Percentiles rank a stretch among this genome's conserved stretches.
Evolutionary conservation across 2,888 invertebrate genomes (phyloP).

Genomic region (Disparrhopalites patrizii): DNA sequence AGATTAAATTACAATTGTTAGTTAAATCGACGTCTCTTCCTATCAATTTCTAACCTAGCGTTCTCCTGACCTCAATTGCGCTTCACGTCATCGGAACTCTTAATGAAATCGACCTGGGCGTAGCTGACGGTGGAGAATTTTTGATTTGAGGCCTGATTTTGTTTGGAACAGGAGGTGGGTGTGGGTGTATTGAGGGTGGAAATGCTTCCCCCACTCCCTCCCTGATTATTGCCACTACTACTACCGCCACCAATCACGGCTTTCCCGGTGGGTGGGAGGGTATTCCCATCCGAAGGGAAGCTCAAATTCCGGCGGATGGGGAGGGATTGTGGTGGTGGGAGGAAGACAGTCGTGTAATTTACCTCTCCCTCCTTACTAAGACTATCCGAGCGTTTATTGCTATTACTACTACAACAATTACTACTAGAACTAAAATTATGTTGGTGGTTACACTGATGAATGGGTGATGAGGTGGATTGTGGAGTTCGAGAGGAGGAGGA

Average conservation of each 20-base stretch:
- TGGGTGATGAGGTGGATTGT: constrained; percentile 17
- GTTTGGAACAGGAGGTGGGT: constrained; percentile 29
- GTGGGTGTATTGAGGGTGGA: constrained; percentile 5
- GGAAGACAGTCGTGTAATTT: constrained; percentile 42
- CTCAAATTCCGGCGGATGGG: constrained; percentile 24
- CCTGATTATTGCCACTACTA: no score
- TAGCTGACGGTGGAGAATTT: constrained; percentile 26
- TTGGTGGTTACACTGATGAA: no score
- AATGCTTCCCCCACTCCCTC: constrained; percentile 16
- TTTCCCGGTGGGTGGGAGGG: no score
- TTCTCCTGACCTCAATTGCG: constrained; percentile 17
- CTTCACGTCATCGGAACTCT: constrained; percentile 38
- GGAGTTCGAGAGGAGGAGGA: not conserved
- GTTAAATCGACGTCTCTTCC: no score
- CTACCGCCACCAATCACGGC: no score
- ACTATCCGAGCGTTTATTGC: no score
- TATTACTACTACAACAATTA: no score
- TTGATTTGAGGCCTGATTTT: constrained; percentile 15
- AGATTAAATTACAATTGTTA: no score
- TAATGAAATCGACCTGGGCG: constrained; percentile 44
- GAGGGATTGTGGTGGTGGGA: constrained; percentile 26
- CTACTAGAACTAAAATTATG: no score
- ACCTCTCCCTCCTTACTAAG: constrained; percentile 32
- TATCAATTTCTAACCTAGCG: no score
- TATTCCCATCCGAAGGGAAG: constrained; percentile 18